These are phyloP conservation scores for Philereme transversata DNA, from an alignment of 2,888 invertebrate species.

Conservation along the genomic window DNA sequence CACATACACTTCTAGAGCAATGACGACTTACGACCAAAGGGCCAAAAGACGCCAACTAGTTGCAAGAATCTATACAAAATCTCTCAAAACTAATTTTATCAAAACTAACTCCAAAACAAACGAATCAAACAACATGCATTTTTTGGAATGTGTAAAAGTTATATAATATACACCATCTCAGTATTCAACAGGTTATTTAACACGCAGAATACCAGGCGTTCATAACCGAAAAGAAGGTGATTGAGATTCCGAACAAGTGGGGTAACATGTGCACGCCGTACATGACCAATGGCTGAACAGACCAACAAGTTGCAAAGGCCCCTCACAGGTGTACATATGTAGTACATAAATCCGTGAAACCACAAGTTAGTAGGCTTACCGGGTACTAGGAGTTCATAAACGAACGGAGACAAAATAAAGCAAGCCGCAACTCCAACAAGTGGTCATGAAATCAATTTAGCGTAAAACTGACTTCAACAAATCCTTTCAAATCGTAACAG, in stretches of 20 bases:
- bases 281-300: not conserved
- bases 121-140: no score
- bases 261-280: no score
- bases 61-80: no score
- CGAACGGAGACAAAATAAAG: not conserved
- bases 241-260: not conserved
- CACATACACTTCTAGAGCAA: not conserved
- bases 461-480: no score
- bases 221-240: not conserved
- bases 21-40: no score
- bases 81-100: no score
- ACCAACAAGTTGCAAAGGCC: constrained; percentile 1
- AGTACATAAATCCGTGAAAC: not conserved
- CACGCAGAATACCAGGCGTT: not conserved
- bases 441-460: not conserved
- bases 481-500: not conserved
- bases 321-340: no score
- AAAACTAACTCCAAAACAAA: no score
- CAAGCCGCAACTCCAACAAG: not conserved
- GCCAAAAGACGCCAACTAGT: no score
- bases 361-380: not conserved
- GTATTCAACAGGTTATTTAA: no score
- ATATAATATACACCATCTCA: no score
- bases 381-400: constrained; percentile 3
- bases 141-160: no score